Evolutionary conservation across 1,140 invertebrate genomes (phyloP), one percentile per base, ranked within the genome.

Genomic region (Drosophila guanche): DNA sequence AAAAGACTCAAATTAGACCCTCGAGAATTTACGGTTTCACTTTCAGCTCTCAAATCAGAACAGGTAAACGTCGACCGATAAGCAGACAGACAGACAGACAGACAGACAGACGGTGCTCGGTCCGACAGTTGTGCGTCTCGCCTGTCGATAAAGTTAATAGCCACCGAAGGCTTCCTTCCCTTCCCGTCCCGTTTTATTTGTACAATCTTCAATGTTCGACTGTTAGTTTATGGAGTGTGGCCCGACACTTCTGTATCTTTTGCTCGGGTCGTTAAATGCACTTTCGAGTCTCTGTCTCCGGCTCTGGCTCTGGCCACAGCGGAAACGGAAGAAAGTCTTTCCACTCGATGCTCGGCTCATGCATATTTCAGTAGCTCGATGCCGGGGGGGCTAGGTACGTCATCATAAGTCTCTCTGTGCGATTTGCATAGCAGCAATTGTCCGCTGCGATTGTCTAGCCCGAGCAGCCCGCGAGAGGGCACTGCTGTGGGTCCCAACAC

Each of bases 241-340:
- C 42, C 51, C 51, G 45, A 67, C 71, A 85, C 80, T 84, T 79
- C 81, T 86, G 65, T 72, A 23, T 29, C 40, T 51, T 51, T 20
- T 73, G 14, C 37, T 12, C 46, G 46, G 52, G 22, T 76, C 55
- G 48, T 51, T 61, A 57, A 78, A 67, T 67, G 58, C 57, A 62
- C 22, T 40, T 51, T 5, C 10, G 20, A 14, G 33, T 43, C 5
- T 27, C 7, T 20, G 33, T 43, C 5, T 27, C 7, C 1, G 16
- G 16, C 16, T 20, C 16, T 20, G 16, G 40, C 37, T 45, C 37
- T 33, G 10, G 23, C 29, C 0, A 6, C 37, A 53, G 50, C 81
- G 81, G 81, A 85, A 85, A 75, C 81, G 81, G 81, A 85, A 85
- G 81, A 85, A 86, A 86, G 81, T 80, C 76, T 85, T 86, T 81